Conservation (phyloP, 2,888 invertebrate genomes). For the Flexamia atlantica region DNA sequence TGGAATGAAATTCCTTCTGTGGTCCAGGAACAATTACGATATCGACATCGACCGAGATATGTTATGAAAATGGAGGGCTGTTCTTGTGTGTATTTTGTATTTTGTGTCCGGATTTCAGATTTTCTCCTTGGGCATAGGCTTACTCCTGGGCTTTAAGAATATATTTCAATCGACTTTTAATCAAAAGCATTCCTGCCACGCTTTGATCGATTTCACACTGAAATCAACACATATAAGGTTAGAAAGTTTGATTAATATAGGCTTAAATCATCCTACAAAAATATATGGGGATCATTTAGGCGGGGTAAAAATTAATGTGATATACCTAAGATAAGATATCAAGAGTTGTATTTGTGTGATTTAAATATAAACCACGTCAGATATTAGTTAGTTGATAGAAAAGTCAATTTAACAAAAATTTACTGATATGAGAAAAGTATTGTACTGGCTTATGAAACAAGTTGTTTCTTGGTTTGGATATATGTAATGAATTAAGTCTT, state of each 20-base stretch:
- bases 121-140: constrained; percentile 62
- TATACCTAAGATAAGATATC: neutral
- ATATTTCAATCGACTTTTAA: constrained; percentile 36
- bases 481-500: no score
- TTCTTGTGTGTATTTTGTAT: constrained; percentile 60
- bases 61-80: constrained; percentile 33
- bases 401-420: no score
- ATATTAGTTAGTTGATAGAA: no score
- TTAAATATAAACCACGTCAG: no score
- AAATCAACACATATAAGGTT: constrained; percentile 38
- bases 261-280: neutral
- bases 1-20: constrained; percentile 13
- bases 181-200: constrained; percentile 7
- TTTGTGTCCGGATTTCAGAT: constrained; percentile 62
- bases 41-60: neutral
- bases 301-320: neutral
- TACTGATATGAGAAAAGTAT: no score
- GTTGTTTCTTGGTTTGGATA: no score
- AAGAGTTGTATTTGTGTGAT: no score
- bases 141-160: constrained; percentile 51
- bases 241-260: neutral
- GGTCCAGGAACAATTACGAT: constrained; percentile 3
- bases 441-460: no score
- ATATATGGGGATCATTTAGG: neutral
- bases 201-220: constrained; percentile 41